Conservation (phyloP, 2,888 invertebrate genomes). For the Sphaerophoria taeniata region DNA sequence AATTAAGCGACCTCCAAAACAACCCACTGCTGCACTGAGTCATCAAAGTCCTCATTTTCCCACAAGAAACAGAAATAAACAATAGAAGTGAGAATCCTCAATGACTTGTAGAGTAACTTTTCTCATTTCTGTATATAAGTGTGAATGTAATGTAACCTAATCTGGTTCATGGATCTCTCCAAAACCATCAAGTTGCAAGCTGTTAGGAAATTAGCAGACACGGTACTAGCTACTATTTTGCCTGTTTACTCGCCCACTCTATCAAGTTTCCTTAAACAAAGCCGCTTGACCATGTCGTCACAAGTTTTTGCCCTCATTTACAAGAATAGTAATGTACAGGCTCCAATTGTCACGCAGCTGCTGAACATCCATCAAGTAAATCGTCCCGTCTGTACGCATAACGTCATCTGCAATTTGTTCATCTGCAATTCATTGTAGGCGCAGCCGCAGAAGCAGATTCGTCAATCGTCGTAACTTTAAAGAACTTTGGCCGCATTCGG, state of each 20-base stretch:
- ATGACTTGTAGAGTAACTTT: constrained; percentile 12
- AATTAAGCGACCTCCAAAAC: constrained; percentile 39
- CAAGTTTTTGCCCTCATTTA: constrained; percentile 31
- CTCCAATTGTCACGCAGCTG: constrained; percentile 64
- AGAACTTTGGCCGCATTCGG: constrained; percentile 67
- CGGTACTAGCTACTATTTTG: constrained; percentile 25
- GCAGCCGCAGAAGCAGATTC: constrained; percentile 54
- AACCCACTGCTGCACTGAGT: constrained; percentile 31
- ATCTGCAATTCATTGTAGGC: constrained; percentile 25
- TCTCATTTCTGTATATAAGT: constrained; percentile 19
- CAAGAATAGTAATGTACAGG: constrained; percentile 57
- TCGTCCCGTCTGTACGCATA: constrained; percentile 68
- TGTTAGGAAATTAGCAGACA: constrained; percentile 56
- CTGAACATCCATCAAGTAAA: constrained; percentile 67
- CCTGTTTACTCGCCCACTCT: constrained; percentile 1
- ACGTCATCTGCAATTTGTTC: constrained; percentile 68
- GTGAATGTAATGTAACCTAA: constrained; percentile 28
- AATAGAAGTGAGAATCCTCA: constrained; percentile 48
- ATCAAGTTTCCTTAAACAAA: too few relatives aligned
- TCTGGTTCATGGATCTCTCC: constrained; percentile 56
- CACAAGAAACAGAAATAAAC: constrained; percentile 39
- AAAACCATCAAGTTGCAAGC: constrained; percentile 45
- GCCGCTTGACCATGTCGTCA: constrained; percentile 37
- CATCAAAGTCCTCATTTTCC: constrained; percentile 44
- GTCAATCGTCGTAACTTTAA: constrained; percentile 48